These are phyloP conservation scores for Colostygia pectinataria DNA, from an alignment of 2,888 invertebrate species.

Conservation along the genomic window DNA sequence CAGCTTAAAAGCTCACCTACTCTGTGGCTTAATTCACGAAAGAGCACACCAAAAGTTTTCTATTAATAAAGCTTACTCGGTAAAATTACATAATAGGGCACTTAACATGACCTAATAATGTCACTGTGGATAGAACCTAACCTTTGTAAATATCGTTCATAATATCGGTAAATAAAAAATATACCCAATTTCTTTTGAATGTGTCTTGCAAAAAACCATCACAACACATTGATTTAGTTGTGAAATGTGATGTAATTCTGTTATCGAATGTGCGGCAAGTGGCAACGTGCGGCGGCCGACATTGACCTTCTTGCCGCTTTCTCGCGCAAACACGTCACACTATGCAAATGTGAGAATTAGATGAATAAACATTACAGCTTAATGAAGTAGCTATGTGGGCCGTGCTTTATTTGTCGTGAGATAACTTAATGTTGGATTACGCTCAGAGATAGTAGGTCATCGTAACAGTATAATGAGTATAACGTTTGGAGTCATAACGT, in stretches of 20 bases:
- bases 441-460: neutral
- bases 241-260: conserved; percentile 22
- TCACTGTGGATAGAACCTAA: neutral
- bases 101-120: neutral
- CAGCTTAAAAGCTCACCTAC: neutral
- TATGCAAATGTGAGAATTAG: conserved; percentile 13
- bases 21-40: neutral
- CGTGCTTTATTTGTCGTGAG: conserved; percentile 10
- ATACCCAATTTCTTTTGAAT: neutral
- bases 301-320: conserved; percentile 49
- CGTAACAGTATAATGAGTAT: neutral
- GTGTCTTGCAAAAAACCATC: no score
- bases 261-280: conserved; percentile 38
- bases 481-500: no score
- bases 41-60: neutral
- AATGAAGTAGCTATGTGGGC: conserved; percentile 8
- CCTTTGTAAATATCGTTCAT: no score
- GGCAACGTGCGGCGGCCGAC: conserved; percentile 32
- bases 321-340: conserved; percentile 30
- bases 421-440: neutral
- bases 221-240: neutral
- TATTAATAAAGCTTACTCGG: no score
- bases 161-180: no score
- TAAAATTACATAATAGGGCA: no score
- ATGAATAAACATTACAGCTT: conserved; percentile 14